Conservation (phyloP, 23 tunicate genomes). For the Halocynthia roretzi region DNA sequence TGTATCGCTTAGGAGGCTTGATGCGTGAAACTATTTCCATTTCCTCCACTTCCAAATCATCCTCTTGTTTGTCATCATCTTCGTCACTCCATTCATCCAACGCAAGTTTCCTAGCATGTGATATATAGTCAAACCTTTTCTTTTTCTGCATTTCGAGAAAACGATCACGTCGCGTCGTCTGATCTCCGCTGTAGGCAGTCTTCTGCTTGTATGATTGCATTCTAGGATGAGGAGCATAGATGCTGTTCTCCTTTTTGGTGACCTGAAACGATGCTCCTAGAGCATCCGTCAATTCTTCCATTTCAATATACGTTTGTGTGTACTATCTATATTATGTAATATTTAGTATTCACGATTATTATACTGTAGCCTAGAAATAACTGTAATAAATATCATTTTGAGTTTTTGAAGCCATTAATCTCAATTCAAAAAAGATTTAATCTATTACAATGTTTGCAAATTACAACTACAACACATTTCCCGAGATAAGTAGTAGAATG, state of each 20-base stretch:
- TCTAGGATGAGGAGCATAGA: slow-evolving; percentile 66
- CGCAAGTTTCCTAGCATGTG: slow-evolving; percentile 54
- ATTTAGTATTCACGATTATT: no score
- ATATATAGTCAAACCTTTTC: slow-evolving; percentile 52
- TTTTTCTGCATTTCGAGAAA: slow-evolving; percentile 52
- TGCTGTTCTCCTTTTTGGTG: slow-evolving; percentile 43
- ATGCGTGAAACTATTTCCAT: slow-evolving; percentile 3
- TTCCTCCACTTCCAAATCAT: slow-evolving; percentile 33
- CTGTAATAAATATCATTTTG: no score
- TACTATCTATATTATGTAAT: no score
- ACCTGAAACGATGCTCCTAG: slow-evolving; percentile 49
- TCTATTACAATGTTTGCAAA: no score
- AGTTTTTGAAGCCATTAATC: no score
- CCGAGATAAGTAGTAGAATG: no score
- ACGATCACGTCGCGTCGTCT: slow-evolving; percentile 42
- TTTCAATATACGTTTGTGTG: background rate
- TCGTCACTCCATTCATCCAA: slow-evolving; percentile 50
- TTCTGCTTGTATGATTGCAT: slow-evolving; percentile 45
- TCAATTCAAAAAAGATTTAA: no score
- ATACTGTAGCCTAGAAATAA: no score
- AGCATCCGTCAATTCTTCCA: slow-evolving; percentile 50
- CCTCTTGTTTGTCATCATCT: slow-evolving; percentile 27
- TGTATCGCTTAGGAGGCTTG: slow-evolving; percentile 53
- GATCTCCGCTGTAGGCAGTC: slow-evolving; percentile 33
- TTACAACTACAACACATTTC: no score